These are phyloP conservation scores for Distichodus sexfasciatus DNA, from an alignment of 2,797 vertebrate genomes.

Conservation along the genomic window DNA sequence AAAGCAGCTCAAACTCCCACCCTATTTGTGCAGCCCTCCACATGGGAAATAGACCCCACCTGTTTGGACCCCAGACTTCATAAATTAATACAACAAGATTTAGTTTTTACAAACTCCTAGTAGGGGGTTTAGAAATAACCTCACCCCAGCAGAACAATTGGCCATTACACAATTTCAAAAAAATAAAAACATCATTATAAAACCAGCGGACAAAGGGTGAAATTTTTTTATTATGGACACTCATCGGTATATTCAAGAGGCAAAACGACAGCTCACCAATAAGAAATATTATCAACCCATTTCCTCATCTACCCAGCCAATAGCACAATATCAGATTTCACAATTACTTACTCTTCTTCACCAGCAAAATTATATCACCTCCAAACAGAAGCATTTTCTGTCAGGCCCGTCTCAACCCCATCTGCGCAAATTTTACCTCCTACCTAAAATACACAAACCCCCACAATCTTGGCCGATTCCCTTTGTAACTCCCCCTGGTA, in stretches of 20 bases:
- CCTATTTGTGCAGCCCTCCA: too few species aligned
- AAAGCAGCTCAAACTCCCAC: too few species aligned
- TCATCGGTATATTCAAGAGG: slow-evolving; percentile 11
- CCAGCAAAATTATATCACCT: background rate
- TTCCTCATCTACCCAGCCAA: background rate
- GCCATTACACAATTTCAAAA: too few species aligned
- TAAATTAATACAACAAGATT: too few species aligned
- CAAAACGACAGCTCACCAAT: background rate
- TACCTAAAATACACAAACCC: slow-evolving; percentile 17
- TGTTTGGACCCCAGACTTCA: too few species aligned
- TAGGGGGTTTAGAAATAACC: background rate
- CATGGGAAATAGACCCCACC: too few species aligned
- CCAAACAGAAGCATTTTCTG: background rate
- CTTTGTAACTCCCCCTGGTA: background rate
- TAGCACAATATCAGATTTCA: background rate
- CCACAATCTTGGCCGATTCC: slow-evolving; percentile 18
- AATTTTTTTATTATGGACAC: slow-evolving; percentile 9
- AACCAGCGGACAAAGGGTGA: slow-evolving; percentile 28
- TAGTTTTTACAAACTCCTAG: too few species aligned
- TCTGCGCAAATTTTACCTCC: background rate
- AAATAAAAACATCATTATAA: slow-evolving; percentile 8
- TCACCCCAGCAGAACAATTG: too few species aligned
- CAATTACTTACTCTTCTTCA: background rate
- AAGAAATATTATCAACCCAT: too few species aligned
- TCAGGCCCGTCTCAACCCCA: background rate